Conservation (phyloP, 2,113 vertebrate genomes). For the Halichoeres trimaculatus region DNA sequence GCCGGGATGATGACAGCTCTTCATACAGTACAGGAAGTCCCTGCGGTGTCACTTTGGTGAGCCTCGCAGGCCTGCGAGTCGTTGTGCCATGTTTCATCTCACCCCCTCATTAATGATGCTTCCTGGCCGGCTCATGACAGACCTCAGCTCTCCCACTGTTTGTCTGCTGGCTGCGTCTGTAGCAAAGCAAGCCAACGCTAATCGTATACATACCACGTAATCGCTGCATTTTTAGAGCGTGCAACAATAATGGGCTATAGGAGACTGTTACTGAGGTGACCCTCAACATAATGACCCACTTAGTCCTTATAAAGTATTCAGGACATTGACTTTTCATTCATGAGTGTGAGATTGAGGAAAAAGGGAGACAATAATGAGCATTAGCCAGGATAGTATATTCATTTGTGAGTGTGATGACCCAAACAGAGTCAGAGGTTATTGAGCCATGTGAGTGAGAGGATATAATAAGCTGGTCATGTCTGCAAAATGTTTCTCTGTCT, state of each 20-base stretch:
- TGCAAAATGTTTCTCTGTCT: conserved; percentile 42
- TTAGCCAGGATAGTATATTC: conserved; percentile 48
- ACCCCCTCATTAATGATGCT: conserved; percentile 50
- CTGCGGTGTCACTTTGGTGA: conserved; percentile 56
- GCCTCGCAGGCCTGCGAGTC: conserved; percentile 49
- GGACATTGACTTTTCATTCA: conserved; percentile 63
- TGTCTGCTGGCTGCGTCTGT: conserved; percentile 31
- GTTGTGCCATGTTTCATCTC: conserved; percentile 59
- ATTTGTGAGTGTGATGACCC: conserved; percentile 59
- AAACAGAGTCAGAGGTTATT: conserved; percentile 60
- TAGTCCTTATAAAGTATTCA: conserved; percentile 65
- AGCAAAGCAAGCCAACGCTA: conserved; percentile 37
- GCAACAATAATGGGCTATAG: conserved; percentile 37
- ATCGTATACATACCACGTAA: conserved; percentile 37
- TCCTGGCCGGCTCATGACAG: conserved; percentile 45
- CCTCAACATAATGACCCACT: conserved; percentile 58
- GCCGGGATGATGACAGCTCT: conserved; percentile 51
- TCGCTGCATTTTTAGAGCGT: conserved; percentile 41
- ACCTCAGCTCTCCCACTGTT: conserved; percentile 44
- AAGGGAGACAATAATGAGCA: conserved; percentile 61
- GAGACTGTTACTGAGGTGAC: conserved; percentile 52
- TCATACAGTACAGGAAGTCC: conserved; percentile 44
- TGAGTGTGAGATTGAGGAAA: conserved; percentile 42
- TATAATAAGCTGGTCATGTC: conserved; percentile 39
- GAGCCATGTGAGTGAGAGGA: conserved; percentile 32